Evolutionary conservation across 2,797 vertebrate genomes (phyloP).

Genomic region (Enteromius argenteus): DNA sequence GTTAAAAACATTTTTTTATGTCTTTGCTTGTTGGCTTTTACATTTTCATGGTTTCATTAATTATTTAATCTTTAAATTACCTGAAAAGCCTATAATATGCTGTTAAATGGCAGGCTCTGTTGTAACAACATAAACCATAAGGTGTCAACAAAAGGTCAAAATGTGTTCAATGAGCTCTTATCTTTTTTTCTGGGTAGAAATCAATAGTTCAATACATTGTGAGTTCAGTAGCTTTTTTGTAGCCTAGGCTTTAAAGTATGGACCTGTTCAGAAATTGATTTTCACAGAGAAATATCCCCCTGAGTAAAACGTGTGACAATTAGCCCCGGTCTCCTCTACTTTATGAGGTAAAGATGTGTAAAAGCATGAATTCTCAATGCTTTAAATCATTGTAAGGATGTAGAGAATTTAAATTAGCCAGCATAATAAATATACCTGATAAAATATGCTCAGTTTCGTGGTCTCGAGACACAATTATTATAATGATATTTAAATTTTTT

Average conservation of each 20-base stretch:
- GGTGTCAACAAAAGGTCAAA: constrained; percentile 5
- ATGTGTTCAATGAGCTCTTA: not conserved
- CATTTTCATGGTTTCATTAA: not conserved
- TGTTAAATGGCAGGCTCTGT: not conserved
- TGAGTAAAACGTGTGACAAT: not conserved
- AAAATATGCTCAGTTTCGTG: constrained; percentile 33
- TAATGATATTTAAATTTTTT: constrained; percentile 50
- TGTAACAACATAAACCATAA: not conserved
- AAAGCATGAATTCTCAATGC: constrained; percentile 19
- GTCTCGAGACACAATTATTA: constrained; percentile 48
- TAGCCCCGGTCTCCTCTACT: not conserved
- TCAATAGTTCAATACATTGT: not conserved
- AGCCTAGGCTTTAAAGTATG: not conserved
- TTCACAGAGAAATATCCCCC: not conserved
- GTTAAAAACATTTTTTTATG: not conserved
- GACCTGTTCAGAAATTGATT: not conserved
- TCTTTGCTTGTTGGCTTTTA: not conserved
- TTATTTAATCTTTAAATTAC: not conserved
- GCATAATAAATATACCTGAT: constrained; percentile 39
- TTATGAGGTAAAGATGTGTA: constrained; percentile 16
- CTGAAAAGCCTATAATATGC: not conserved
- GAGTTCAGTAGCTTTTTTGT: not conserved
- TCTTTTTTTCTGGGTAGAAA: not conserved
- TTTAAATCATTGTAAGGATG: constrained; percentile 26
- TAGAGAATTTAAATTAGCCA: constrained; percentile 31